A percentile compares a stretch with the other conserved stretches of the same genome.
Conservation (phyloP, 2,888 invertebrate genomes). For the Stenurella melanura region DNA sequence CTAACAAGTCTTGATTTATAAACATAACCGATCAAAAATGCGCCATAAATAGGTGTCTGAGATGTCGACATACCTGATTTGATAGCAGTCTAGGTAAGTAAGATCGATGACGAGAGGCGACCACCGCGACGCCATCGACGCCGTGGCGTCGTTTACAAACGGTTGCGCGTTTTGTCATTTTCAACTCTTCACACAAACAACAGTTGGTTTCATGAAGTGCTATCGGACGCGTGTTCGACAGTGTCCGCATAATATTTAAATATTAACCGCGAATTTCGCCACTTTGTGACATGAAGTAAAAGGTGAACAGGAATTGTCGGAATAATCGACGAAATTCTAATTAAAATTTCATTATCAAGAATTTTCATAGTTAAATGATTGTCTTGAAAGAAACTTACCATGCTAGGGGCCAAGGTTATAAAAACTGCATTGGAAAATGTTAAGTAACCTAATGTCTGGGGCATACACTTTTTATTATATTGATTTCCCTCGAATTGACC, state of each 20-base stretch:
- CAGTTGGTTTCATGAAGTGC: constrained; percentile 72
- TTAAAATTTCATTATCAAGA: neutral
- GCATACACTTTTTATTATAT: neutral
- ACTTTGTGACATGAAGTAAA: constrained; percentile 18
- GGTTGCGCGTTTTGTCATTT: constrained; percentile 50
- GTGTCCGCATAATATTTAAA: constrained; percentile 20
- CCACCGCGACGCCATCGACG: constrained; percentile 61
- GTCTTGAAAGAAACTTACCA: neutral
- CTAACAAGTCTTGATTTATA: neutral
- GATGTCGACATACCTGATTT: constrained; percentile 55
- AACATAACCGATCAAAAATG: neutral
- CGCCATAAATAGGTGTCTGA: constrained; percentile 14
- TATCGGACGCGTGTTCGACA: constrained; percentile 35
- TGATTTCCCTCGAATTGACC: neutral
- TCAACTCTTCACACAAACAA: constrained; percentile 62
- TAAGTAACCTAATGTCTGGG: neutral
- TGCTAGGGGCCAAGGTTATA: neutral
- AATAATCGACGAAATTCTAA: neutral
- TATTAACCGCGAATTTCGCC: constrained; percentile 40
- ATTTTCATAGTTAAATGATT: neutral
- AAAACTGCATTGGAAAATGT: neutral
- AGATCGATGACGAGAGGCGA: constrained; percentile 57
- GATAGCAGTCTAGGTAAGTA: constrained; percentile 41
- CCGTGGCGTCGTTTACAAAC: constrained; percentile 55
- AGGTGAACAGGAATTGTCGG: constrained; percentile 21